Evolutionary conservation across 2,797 vertebrate species (phyloP), one percentile per base, ranked within the genome.

Genomic region (Sciaenops ocellatus): DNA sequence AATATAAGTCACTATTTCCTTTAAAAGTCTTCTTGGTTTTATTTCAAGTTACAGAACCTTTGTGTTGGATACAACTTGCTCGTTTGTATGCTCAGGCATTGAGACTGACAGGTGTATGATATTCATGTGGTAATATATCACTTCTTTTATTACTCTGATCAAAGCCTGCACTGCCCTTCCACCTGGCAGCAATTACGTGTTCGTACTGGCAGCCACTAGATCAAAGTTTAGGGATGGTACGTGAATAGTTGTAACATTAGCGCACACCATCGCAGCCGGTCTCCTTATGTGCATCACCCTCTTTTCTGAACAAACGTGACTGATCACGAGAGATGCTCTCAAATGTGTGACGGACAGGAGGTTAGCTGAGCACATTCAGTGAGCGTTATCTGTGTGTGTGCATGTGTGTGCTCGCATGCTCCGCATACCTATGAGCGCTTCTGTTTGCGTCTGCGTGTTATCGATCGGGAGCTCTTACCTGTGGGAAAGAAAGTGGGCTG

Each of bases 401-500:
- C 8, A 7, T 34, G 34, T 8, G 7, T 34, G 38, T 16, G 65
- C 3, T 6, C 67, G 69, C 59, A 73, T 73, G 78, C 76, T 30
- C 28, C 0, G 46, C 65, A 68, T 69, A 79, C 51, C 59, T 76
- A 66, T 15, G 26, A 80, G 66, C 9, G 76, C 24, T 2, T 73
- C 10, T 55, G 38, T 47, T 51, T 80, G 69, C 48, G 42, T 52
- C 8, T 63, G 48, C 61, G 67, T 30, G 30, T 66, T 66, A 38
- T 63, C 3, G 41, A 59, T 17, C 0, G 22, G 38, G 38, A 26
- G 56, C 16, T 69, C 87, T 69, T 93, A 98, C 97, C 97, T 97
- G 97, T 96, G 24, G 97, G 97, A 81, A 98, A 96, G 90, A 98
- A 98, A 28, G 97, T 73, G 5, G 96, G 97, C 52, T 98, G 98